Base-by-base conservation (phyloP, 2,888 invertebrate species). In the Xestia xanthographa region DNA sequence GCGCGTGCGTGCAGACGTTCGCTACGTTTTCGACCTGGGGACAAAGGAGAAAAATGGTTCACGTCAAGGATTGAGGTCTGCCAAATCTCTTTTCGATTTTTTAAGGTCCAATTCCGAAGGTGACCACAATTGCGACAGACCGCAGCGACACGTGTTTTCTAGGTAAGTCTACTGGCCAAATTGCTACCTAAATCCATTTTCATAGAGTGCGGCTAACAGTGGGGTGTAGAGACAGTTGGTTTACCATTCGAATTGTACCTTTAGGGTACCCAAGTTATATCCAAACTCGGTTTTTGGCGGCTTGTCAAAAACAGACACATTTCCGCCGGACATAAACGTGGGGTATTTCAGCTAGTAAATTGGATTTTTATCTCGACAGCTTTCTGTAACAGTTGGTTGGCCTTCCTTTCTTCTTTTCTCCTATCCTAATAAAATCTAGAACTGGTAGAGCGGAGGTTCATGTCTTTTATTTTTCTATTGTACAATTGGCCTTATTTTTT, bases 1-100 rank as follows among this genome's bases (percentile, higher is more conserved):
- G 97, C 74, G 98, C 99, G 94, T 99, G 99, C 50, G 99, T 99
- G 89, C 98, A 96, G 66, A 99, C 98, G 95, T 99, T 99, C 66
- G 99, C 99, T 81, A 99, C 95, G 92, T 99, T 99, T 94, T 99
- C 99, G 86, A 98, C 97, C 95, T 98, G 95, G 1, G n/a, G 70
- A 41, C 71, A 79, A 68, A 45, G 38, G 58, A 68, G 26, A n/a
- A 60, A 34, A 34, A 58, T 34, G 9, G 60, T 60, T 60, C 20
- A 60, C 9, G 12, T 29, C 14, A 12, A 48, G 20, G 26, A n/a
- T 56, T 26, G 14, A 53, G n/a, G 26, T 48, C 20, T 5, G 17
- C 20, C 11, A 50, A 50, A 50, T 22, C 9, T n/a, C 1, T 53
- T 4, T 11, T 53, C 50, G 11, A 2, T 11, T 1, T 22, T 53